Evolutionary conservation across 2,888 invertebrate species (phyloP), one percentile per base, ranked within the genome.

Genomic region (Caenorhabditis virilis): DNA sequence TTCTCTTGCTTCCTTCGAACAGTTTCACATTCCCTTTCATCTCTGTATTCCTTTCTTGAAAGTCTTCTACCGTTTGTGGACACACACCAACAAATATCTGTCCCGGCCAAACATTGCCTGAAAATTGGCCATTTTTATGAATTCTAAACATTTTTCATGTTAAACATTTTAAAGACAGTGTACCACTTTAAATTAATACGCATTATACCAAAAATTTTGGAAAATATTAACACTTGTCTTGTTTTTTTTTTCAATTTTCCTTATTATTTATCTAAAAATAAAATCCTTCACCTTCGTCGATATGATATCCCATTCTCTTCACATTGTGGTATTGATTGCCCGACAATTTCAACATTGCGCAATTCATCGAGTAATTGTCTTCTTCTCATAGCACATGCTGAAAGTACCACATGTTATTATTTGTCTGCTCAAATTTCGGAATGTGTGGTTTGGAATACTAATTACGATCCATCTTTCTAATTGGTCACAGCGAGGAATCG

Each of bases 71-170:
- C 72, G 25, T 59, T 50, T 27, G 36, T 27, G 9, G 53, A 55
- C 0, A 70, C 72, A 56, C 72, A 73, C 72, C 72, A 73, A 33
- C 72, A 73, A 11, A 48, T 56, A 13, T 67, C 65, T 9, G 69
- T 68, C 26, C 69, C 72, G 13, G 69, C 72, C 15, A 73, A 58
- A 27, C 72, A 73, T 50, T 73, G 72, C 47, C 68, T 72, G 46
- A 48, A 63, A 39, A n/a, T n/a, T n/a, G n/a, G 23, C 2, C 2
- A 49, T 35, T 56, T 20, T 20, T 1, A 48, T 13, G 1, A 22
- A 36, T 25, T 25, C 27, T 39, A 26, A 18, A 5, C 11, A 16
- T 16, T n/a, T 16, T 16, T 36, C 5, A 16, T n/a, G n/a, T n/a
- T n/a, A n/a, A n/a, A n/a, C n/a, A n/a, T n/a, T n/a, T n/a, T n/a